These are phyloP conservation scores for Quadroppia sp. DNA, from an alignment of 2,888 invertebrate genomes.

Conservation along the genomic window DNA sequence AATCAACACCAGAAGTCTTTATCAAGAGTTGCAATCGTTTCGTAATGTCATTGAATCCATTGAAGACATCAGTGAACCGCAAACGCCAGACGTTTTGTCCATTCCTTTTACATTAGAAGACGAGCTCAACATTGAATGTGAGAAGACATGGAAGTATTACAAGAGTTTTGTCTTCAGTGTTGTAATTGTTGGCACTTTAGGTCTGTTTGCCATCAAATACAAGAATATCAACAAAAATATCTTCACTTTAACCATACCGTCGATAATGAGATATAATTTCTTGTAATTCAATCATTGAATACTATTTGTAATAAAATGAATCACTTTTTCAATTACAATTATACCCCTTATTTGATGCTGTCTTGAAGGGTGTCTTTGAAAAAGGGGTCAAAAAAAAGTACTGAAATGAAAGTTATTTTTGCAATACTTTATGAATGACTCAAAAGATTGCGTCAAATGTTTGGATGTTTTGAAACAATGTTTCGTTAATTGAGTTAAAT, in stretches of 20 bases:
- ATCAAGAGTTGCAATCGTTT: not conserved
- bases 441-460: too few relatives aligned
- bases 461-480: too few relatives aligned
- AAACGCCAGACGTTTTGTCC: not conserved
- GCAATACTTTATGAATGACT: too few relatives aligned
- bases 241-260: not conserved
- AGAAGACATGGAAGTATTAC: not conserved
- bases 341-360: too few relatives aligned
- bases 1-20: not conserved
- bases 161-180: not conserved
- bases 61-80: slow-evolving; percentile 26
- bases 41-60: not conserved
- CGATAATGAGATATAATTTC: not conserved
- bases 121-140: not conserved
- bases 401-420: too few relatives aligned
- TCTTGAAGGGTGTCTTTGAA: too few relatives aligned
- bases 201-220: not conserved
- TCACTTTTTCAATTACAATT: too few relatives aligned
- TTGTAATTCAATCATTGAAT: not conserved
- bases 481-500: too few relatives aligned
- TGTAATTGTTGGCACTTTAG: not conserved
- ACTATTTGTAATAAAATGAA: too few relatives aligned
- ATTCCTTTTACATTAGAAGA: slow-evolving; percentile 1
- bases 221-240: not conserved
- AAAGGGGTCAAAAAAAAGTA: too few relatives aligned